A percentile compares a stretch with the other conserved stretches of the same genome.
These are phyloP conservation scores for Dioctria linearis DNA, from an alignment of 2,888 invertebrate genomes.

Conservation along the genomic window DNA sequence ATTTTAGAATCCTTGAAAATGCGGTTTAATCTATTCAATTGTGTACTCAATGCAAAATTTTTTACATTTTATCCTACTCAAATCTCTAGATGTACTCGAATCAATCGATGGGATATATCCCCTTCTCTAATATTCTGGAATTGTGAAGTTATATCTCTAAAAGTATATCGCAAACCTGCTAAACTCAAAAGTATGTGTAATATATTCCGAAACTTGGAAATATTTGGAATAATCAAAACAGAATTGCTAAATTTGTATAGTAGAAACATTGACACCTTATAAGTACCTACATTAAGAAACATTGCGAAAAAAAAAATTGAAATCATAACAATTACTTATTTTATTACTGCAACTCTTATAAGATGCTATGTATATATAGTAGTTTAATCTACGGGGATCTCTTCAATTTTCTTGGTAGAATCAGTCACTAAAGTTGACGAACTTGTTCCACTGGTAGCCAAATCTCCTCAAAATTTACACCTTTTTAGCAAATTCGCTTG, in stretches of 20 bases:
- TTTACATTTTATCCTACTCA: neutral
- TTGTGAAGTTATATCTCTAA: constrained; percentile 8
- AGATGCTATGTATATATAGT: neutral
- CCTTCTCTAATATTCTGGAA: constrained; percentile 11
- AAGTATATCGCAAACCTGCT: constrained; percentile 28
- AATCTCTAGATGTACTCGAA: neutral
- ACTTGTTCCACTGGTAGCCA: constrained; percentile 62
- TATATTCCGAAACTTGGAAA: neutral
- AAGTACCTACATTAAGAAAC: neutral
- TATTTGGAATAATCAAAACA: constrained; percentile 1
- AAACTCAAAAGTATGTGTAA: constrained; percentile 19
- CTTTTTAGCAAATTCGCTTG: constrained; percentile 72
- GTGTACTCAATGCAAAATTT: constrained; percentile 9
- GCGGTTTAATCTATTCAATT: constrained; percentile 27
- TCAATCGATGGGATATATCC: neutral
- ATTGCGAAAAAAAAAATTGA: constrained; percentile 7
- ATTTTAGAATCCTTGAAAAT: constrained; percentile 27
- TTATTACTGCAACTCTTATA: constrained; percentile 13
- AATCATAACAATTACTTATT: constrained; percentile 31
- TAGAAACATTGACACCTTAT: neutral
- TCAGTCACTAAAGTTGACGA: constrained; percentile 58
- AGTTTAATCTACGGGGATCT: constrained; percentile 69
- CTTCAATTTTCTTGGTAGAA: constrained; percentile 66
- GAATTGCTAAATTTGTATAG: constrained; percentile 8
- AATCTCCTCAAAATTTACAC: constrained; percentile 98